Evolutionary conservation across 2,888 invertebrate genomes (phyloP).

Genomic region (Campoletis raptor): DNA sequence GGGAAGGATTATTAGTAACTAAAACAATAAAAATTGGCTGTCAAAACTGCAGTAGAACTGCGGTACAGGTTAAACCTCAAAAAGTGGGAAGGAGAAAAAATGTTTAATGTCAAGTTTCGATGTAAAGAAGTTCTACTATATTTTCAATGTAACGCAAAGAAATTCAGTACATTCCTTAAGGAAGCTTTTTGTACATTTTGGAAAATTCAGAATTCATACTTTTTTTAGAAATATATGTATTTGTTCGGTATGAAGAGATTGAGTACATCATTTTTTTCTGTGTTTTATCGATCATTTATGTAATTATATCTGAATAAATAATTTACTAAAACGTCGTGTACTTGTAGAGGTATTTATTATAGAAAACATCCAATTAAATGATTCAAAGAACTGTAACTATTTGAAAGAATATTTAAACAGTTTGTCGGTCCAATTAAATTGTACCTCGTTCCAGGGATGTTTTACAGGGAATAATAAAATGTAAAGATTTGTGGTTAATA

Average conservation of each 20-base stretch:
- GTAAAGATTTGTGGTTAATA: not conserved
- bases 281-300: not conserved
- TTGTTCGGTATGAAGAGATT: not conserved
- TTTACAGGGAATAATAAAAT: not conserved
- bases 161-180: not conserved
- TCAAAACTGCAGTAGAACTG: not conserved
- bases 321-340: not conserved
- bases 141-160: not conserved
- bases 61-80: not conserved
- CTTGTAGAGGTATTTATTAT: not conserved
- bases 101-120: not conserved
- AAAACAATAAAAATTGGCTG: not conserved
- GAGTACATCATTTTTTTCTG: not conserved
- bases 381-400: not conserved
- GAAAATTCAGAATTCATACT: not conserved
- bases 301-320: not conserved
- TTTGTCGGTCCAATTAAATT: too few relatives aligned
- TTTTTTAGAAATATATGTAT: not conserved
- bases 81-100: not conserved
- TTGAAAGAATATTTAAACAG: not conserved
- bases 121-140: not conserved
- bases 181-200: not conserved
- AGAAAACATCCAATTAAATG: not conserved
- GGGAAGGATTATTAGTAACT: conserved; percentile 72
- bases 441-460: too few relatives aligned